Percentiles rank a stretch among this genome's conserved stretches.
Evolutionary conservation across 2,888 invertebrate species (phyloP).

Genomic region (Sylvicola fuscatus): DNA sequence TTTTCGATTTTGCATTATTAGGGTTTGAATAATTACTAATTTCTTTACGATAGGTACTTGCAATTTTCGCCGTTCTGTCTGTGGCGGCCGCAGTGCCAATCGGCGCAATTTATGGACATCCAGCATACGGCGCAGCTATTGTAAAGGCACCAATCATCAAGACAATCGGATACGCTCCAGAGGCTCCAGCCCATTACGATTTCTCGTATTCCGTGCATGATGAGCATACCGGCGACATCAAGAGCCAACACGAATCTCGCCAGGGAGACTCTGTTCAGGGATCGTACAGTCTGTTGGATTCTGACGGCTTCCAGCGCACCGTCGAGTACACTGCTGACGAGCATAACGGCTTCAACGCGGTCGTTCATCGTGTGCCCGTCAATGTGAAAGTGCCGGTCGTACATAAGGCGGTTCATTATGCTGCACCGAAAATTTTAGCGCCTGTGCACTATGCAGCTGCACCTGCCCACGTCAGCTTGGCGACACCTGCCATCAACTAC

Average conservation of each 20-base stretch:
- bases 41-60: too few species aligned
- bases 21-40: too few species aligned
- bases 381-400: constrained; percentile 8
- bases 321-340: constrained; percentile 25
- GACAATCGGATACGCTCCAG: not conserved
- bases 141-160: too few species aligned
- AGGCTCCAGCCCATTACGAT: constrained; percentile 17
- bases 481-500: too few species aligned
- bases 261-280: constrained; percentile 23
- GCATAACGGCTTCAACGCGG: constrained; percentile 24
- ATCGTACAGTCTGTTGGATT: constrained; percentile 20
- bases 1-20: too few species aligned
- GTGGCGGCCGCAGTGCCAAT: too few species aligned
- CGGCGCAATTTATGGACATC: too few species aligned
- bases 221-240: constrained; percentile 21
- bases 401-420: constrained; percentile 3
- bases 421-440: constrained; percentile 7
- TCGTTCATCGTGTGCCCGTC: constrained; percentile 20
- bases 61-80: too few species aligned
- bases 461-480: too few species aligned
- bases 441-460: constrained; percentile 5
- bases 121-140: too few species aligned
- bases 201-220: constrained; percentile 18
- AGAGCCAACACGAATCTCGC: constrained; percentile 22
- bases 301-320: constrained; percentile 22